Percentiles rank a stretch among this genome's conserved stretches.
Evolutionary conservation across 2,888 invertebrate species (phyloP).

Genomic region (Smittia aterrima): DNA sequence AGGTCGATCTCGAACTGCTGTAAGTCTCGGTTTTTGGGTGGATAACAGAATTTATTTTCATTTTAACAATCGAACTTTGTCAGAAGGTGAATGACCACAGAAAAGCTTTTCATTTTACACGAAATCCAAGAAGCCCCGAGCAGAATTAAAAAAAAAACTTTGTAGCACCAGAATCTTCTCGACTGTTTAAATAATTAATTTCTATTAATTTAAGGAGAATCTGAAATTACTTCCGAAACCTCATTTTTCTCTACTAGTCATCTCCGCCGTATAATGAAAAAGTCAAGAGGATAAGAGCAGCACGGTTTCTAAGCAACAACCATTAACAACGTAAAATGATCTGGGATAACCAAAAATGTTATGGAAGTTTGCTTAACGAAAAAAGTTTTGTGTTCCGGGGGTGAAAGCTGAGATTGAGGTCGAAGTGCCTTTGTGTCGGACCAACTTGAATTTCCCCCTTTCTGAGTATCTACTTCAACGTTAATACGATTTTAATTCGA

Average conservation of each 20-base stretch:
- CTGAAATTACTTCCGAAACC: slow-evolving; percentile 15
- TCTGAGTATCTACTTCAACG: too few relatives aligned
- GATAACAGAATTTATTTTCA: too few relatives aligned
- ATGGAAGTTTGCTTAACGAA: not conserved
- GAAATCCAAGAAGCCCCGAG: not conserved
- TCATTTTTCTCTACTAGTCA: not conserved
- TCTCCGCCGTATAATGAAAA: not conserved
- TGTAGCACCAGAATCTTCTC: not conserved
- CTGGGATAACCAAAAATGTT: not conserved
- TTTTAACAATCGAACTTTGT: too few relatives aligned
- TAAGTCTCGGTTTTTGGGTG: too few relatives aligned
- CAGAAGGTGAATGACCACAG: too few relatives aligned
- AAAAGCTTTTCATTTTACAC: not conserved
- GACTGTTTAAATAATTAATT: slow-evolving; percentile 13
- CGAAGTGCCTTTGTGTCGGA: not conserved
- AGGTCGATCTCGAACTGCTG: too few relatives aligned
- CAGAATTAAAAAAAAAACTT: not conserved
- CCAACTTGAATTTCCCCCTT: too few relatives aligned
- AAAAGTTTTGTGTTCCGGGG: not conserved
- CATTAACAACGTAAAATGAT: slow-evolving; percentile 38
- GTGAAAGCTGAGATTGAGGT: slow-evolving; percentile 1
- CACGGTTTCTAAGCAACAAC: slow-evolving; percentile 30
- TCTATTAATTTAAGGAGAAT: slow-evolving; percentile 20
- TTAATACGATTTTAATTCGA: too few relatives aligned
- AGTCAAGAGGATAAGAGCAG: not conserved